A percentile compares a stretch with the other conserved stretches of the same genome.
Evolutionary conservation across 2,113 vertebrate genomes (phyloP).

Genomic region (Neodontobutis hainanensis): DNA sequence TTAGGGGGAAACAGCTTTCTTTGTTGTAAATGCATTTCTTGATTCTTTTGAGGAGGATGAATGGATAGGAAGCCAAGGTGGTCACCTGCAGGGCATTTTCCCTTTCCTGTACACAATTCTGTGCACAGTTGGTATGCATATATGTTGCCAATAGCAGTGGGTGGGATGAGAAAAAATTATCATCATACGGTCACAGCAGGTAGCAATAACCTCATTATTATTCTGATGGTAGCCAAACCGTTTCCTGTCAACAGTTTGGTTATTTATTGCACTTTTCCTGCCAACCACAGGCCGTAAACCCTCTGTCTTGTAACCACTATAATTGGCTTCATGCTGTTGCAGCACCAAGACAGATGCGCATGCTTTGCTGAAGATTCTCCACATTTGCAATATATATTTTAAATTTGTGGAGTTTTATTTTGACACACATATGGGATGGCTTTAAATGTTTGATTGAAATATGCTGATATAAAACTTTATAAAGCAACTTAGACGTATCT

Average conservation of each 20-base stretch:
- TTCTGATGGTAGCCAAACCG: constrained; percentile 76
- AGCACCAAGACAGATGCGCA: constrained; percentile 74
- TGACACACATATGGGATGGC: constrained; percentile 9
- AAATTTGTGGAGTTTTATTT: neutral
- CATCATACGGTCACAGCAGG: constrained; percentile 78
- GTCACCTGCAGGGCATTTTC: constrained; percentile 50
- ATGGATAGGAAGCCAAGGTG: constrained; percentile 50
- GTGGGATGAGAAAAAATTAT: constrained; percentile 63
- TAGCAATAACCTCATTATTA: constrained; percentile 83
- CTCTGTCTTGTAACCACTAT: constrained; percentile 79
- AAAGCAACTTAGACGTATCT: no score
- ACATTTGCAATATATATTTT: constrained; percentile 18
- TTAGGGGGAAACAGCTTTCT: constrained; percentile 30
- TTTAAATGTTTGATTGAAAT: no score
- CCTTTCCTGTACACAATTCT: constrained; percentile 32
- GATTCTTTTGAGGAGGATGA: constrained; percentile 34
- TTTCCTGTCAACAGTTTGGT: constrained; percentile 77
- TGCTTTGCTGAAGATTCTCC: constrained; percentile 58
- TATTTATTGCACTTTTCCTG: constrained; percentile 77
- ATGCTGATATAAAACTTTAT: no score
- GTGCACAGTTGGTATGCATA: constrained; percentile 62
- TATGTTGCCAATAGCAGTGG: constrained; percentile 52
- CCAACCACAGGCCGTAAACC: constrained; percentile 75
- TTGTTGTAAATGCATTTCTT: constrained; percentile 40
- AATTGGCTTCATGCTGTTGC: constrained; percentile 83